A percentile compares a stretch with the other conserved stretches of the same genome.
These are phyloP conservation scores for Telmatochromis sp. DNA, from an alignment of 2,113 vertebrate species.

Conservation along the genomic window DNA sequence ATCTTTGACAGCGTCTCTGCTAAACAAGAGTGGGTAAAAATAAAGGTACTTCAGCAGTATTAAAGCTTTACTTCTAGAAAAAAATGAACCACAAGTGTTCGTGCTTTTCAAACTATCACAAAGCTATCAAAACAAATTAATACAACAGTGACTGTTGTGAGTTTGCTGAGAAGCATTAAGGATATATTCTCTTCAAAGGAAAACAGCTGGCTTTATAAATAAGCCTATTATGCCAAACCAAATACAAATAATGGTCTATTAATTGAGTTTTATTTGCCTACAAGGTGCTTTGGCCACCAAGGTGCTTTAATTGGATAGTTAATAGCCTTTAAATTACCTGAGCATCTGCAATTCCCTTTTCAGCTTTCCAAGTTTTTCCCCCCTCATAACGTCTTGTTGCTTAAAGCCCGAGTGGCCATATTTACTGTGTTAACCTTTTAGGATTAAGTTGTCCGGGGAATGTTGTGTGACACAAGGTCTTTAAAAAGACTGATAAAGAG, in stretches of 20 bases:
- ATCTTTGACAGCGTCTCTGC: background rate
- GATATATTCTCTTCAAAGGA: background rate
- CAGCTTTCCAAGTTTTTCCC: background rate
- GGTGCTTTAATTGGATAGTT: constrained; percentile 35
- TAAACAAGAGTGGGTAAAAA: background rate
- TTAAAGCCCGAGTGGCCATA: background rate
- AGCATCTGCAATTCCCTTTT: constrained; percentile 10
- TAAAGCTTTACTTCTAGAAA: background rate
- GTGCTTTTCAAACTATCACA: background rate
- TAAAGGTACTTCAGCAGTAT: background rate
- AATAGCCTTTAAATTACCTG: constrained; percentile 40
- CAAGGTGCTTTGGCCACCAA: constrained; percentile 8
- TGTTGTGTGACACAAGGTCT: background rate
- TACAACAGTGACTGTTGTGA: background rate
- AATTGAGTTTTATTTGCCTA: constrained; percentile 36
- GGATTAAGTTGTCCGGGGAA: constrained; percentile 9
- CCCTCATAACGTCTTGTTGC: background rate
- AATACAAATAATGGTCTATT: constrained; percentile 37
- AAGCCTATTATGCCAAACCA: background rate
- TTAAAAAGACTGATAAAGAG: constrained; percentile 15
- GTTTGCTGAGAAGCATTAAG: background rate
- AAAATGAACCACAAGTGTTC: background rate
- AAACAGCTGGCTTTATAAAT: constrained; percentile 8
- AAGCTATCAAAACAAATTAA: background rate
- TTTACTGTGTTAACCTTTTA: background rate